A percentile compares a stretch with the other conserved stretches of the same genome.
phyloP scores from a whole-genome alignment of 2,888 invertebrate species.

The Amorpha juglandis region DNA sequence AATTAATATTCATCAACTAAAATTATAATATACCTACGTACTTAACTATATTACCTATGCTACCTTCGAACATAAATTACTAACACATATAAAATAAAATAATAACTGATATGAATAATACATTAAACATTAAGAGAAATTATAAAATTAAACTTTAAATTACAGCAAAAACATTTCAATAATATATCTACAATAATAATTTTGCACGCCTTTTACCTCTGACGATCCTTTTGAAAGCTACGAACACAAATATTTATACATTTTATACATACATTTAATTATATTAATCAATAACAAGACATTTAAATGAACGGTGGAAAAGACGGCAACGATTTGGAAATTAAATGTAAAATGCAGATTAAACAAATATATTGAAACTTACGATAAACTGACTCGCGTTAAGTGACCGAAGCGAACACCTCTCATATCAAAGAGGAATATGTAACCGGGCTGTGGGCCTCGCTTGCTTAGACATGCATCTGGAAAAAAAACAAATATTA shows the following conservation, averaged over 20 bases:
- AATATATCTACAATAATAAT: slow-evolving; percentile 11
- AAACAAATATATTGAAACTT: slow-evolving; percentile 48
- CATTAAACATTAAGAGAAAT: no score
- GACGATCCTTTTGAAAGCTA: slow-evolving; percentile 82
- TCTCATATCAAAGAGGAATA: slow-evolving; percentile 88
- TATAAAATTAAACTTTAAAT: no score
- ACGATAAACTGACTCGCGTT: slow-evolving; percentile 83
- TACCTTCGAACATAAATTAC: no score
- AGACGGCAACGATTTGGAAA: slow-evolving; percentile 32
- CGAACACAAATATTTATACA: slow-evolving; percentile 54
- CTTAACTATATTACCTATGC: no score
- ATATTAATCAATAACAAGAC: slow-evolving; percentile 20
- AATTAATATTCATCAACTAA: no score
- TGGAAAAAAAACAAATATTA: slow-evolving; percentile 48
- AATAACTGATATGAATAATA: no score
- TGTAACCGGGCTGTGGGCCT: slow-evolving; percentile 86
- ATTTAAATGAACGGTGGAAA: slow-evolving; percentile 29
- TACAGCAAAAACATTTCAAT: background rate
- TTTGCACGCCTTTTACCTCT: slow-evolving; percentile 66
- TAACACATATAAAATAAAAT: no score
- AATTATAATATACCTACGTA: no score
- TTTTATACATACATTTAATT: slow-evolving; percentile 26
- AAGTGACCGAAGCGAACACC: slow-evolving; percentile 86
- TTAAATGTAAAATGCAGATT: slow-evolving; percentile 27
- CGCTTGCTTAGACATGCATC: slow-evolving; percentile 83